Conservation (phyloP, 2,888 invertebrate genomes). For the Ectropis crepuscularia region DNA sequence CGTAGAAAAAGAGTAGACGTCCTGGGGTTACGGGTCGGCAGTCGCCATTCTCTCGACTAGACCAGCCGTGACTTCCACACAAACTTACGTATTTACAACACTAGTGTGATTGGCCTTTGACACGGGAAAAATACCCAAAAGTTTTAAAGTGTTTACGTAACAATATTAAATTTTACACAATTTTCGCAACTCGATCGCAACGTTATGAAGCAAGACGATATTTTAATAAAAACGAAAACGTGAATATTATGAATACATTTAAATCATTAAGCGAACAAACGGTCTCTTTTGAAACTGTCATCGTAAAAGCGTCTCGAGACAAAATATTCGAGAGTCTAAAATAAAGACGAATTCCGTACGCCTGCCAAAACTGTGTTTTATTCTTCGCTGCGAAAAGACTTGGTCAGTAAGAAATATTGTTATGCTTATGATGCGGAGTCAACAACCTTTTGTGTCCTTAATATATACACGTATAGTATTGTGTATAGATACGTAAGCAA, state of each 20-base stretch:
- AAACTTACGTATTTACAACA: too few species aligned
- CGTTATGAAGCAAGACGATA: constrained; percentile 27
- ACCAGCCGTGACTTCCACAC: too few species aligned
- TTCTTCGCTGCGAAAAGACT: constrained; percentile 27
- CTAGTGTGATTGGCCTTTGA: too few species aligned
- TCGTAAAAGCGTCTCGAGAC: constrained; percentile 48
- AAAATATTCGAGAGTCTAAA: constrained; percentile 52
- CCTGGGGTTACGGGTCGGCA: too few species aligned
- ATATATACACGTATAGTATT: not conserved
- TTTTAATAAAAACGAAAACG: constrained; percentile 18
- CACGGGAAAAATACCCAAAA: too few species aligned
- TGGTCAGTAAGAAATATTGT: constrained; percentile 31
- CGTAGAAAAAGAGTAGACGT: too few species aligned
- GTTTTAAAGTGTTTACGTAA: too few species aligned
- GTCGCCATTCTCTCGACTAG: too few species aligned
- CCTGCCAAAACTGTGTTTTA: constrained; percentile 41
- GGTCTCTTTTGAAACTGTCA: constrained; percentile 44
- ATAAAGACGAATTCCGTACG: constrained; percentile 59
- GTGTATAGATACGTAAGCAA: not conserved
- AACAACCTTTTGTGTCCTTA: constrained; percentile 32
- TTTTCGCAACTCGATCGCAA: constrained; percentile 26
- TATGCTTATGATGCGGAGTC: constrained; percentile 26
- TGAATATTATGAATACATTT: constrained; percentile 25
- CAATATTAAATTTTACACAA: constrained; percentile 18
- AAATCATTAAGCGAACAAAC: constrained; percentile 24